Base-by-base conservation (phyloP, 2,797 vertebrate species). In the Silurus aristotelis region DNA sequence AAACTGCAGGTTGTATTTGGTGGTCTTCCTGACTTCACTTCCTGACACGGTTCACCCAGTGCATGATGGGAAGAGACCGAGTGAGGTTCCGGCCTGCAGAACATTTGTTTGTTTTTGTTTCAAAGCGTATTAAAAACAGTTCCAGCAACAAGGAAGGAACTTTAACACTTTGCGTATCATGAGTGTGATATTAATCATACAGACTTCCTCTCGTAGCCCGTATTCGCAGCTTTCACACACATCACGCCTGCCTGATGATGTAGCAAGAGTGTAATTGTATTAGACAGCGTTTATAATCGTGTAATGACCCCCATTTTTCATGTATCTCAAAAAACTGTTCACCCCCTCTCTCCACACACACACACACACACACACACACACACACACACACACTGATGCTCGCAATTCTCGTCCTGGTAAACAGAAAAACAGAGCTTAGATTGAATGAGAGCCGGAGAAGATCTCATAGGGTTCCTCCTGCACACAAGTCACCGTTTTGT, bases 101-200 rank as follows among this genome's bases (percentile, higher is more conserved):
- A 43, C 22, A 5, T 43, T 13, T 61, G 58, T 79, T 43, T n/a
- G 58, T 15, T 46, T 61, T 46, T 8, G 38, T n/a, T 31, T 38
- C 31, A 38, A 60, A 78, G 56, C 20, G 56, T 14, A 43, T 5
- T 13, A 38, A 58, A 38, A 78, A 25, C 25, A 61, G 56, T 86
- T 90, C 84, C 89, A 90, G 84, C 75, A 90, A 31, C 12, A 12
- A 46, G 17, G 43, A 64, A 46, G 46, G 46, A 73, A 63, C 83
- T 25, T 25, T 63, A 56, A 79, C 63, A 61, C 8, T 6, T 22
- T 3, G 73, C 27, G 56, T 78, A 52, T 52, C 48, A 43, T 78
- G 27, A 31, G 22, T 0, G 52, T 5, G 19, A n/a, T 58, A 70
- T 84, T 25, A 84, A 78, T 84, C 63, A 78, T 31, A 55, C 20